Base-by-base conservation (phyloP, 2,113 vertebrate species). In the Actenoides lindsayi region DNA sequence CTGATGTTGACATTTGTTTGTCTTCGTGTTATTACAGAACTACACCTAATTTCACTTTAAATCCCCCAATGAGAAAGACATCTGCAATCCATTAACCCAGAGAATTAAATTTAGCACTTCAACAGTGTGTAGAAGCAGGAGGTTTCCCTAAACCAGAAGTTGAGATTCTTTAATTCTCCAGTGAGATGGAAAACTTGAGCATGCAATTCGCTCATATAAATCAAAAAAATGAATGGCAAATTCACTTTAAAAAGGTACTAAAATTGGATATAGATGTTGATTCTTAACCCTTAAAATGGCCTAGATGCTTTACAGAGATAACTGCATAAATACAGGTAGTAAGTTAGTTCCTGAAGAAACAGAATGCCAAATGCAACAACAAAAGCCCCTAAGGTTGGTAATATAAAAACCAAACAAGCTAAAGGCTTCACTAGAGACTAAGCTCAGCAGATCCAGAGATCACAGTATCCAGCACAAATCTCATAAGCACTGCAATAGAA, bases 71-170 rank as follows among this genome's bases (percentile, higher is more conserved):
- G 91, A 97, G 93, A 95, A 94, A 95, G 83, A 96, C 96, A 97
- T 96, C 96, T 97, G 96, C 90, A 95, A 94, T 78, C 94, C 91
- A 97, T 97, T 97, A 97, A 93, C 94, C 85, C 94, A 75, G 91
- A 94, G 95, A 96, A 96, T 97, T 97, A 97, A 96, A 97, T 97
- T 96, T 97, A 94, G 94, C 96, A 97, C 92, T 96, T 93, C 92
- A 95, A 93, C 93, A 93, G 87, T 83, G 77, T 85, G 77, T 82
- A 97, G 91, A 94, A 95, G 86, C 89, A 84, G 93, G 87, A 96
- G 95, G 96, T 95, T 97, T 94, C 88, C 94, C 95, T 96, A 94
- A 94, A 96, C 93, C 93, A 96, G 89, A 96, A 95, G 93, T 93
- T 97, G 92, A 96, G 94, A 97, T 97, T 97, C 95, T 87, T 97